Conservation (phyloP, 30 jellyfish, hydroid and myxozoan genomes). For the Cassiopea andromeda region DNA sequence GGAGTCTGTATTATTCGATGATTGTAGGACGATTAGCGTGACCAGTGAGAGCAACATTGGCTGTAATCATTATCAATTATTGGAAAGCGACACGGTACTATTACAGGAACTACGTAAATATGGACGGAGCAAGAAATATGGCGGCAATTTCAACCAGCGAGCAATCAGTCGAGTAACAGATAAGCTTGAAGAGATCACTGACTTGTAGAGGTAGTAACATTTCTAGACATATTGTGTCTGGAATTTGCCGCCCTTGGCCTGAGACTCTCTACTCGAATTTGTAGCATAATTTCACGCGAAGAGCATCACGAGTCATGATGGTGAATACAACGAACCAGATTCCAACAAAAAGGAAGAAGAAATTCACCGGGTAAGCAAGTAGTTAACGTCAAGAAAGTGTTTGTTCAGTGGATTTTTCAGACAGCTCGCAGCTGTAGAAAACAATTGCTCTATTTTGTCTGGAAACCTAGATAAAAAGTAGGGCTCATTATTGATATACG, state of each 20-base stretch:
- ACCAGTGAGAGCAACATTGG: slow-evolving; percentile 40
- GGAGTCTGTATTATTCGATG: slow-evolving; percentile 16
- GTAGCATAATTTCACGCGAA: neutral
- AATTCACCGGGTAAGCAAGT: slow-evolving; percentile 71
- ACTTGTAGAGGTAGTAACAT: neutral
- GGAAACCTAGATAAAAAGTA: neutral
- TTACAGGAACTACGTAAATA: neutral
- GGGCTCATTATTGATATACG: neutral
- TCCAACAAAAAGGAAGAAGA: slow-evolving; percentile 71
- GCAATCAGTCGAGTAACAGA: neutral
- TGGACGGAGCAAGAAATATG: neutral
- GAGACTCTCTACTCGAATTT: neutral
- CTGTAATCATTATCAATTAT: neutral
- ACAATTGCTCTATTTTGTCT: slow-evolving; percentile 48
- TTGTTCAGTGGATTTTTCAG: slow-evolving; percentile 13
- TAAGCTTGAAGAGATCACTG: neutral
- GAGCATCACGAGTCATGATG: slow-evolving; percentile 15
- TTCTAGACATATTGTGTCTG: slow-evolving; percentile 6
- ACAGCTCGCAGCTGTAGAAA: slow-evolving; percentile 61
- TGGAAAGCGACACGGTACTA: neutral
- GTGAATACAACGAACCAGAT: slow-evolving; percentile 35
- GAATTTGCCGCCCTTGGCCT: neutral
- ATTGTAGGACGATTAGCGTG: slow-evolving; percentile 40
- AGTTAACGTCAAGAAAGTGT: neutral
- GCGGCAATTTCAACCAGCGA: neutral